These are phyloP conservation scores for Sinocyclocheilus grahami DNA, from an alignment of 2,113 vertebrate genomes.

Conservation along the genomic window DNA sequence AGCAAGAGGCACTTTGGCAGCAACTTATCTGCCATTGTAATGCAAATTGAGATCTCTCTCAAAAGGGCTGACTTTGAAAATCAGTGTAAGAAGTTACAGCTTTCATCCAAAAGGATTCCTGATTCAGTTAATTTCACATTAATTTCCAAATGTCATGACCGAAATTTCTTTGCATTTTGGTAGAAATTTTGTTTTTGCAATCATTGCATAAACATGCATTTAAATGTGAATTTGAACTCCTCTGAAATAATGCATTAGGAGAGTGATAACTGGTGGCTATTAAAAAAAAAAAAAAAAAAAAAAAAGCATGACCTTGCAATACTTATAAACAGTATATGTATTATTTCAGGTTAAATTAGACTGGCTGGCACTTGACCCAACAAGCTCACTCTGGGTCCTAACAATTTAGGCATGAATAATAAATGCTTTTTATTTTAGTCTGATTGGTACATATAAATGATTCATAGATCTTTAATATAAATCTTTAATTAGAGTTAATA, in stretches of 20 bases:
- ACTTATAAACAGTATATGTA: not conserved
- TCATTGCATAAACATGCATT: not conserved
- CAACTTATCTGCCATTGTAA: slow-evolving; percentile 9
- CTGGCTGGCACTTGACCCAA: slow-evolving; percentile 6
- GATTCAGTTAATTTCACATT: not conserved
- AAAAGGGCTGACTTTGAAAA: slow-evolving; percentile 1
- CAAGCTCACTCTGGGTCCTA: slow-evolving; percentile 21
- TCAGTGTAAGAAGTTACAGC: not conserved
- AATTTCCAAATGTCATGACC: not conserved
- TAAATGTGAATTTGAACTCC: too few species aligned
- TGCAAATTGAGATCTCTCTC: slow-evolving; percentile 33
- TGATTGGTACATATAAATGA: slow-evolving; percentile 24
- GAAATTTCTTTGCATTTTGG: not conserved
- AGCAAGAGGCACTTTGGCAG: slow-evolving; percentile 26
- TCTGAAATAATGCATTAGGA: not conserved
- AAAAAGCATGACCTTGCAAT: not conserved
- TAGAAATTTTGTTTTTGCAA: not conserved
- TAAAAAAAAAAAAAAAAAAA: too few species aligned
- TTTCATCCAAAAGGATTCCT: not conserved
- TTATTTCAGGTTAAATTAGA: not conserved
- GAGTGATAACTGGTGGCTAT: not conserved
- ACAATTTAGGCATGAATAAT: slow-evolving; percentile 43
- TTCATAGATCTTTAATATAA: slow-evolving; percentile 23
- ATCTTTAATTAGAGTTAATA: slow-evolving; percentile 10
- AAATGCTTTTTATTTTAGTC: slow-evolving; percentile 35